phyloP scores from a whole-genome alignment of 1,140 invertebrate species.

The Drosophila sulfurigaster region DNA sequence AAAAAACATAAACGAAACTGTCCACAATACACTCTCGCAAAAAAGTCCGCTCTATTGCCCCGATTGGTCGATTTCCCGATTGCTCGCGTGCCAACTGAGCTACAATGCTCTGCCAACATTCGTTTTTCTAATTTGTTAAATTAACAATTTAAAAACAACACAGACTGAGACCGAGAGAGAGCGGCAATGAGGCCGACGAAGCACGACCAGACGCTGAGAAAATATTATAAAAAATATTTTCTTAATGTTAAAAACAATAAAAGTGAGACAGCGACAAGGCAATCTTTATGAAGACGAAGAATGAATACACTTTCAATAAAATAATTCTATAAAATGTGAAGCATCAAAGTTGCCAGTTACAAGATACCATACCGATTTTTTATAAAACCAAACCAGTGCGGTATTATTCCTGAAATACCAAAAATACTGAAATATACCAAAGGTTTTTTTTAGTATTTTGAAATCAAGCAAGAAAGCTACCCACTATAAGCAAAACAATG shows the following conservation, averaged over 20 bases:
- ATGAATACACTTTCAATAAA: neutral
- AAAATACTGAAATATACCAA: too few species aligned
- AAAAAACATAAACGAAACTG: constrained; percentile 66
- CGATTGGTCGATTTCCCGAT: neutral
- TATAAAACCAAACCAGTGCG: too few species aligned
- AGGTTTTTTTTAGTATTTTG: too few species aligned
- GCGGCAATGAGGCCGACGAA: constrained; percentile 10
- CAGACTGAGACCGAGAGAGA: neutral
- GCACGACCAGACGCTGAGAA: constrained; percentile 20
- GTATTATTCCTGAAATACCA: too few species aligned
- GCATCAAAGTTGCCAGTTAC: too few species aligned
- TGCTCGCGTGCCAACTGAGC: constrained; percentile 17
- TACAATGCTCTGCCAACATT: neutral
- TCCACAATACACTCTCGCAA: constrained; percentile 39
- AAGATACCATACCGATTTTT: too few species aligned
- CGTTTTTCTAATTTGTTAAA: constrained; percentile 40
- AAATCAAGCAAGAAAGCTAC: too few species aligned
- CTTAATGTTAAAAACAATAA: constrained; percentile 17
- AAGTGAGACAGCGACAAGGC: neutral
- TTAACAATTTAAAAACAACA: constrained; percentile 30
- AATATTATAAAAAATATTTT: constrained; percentile 29
- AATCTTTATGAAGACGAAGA: neutral
- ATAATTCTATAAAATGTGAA: too few species aligned
- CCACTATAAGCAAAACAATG: too few species aligned
- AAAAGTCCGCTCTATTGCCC: neutral